Base-by-base conservation (phyloP, 2,888 invertebrate species). In the Phyllotreta striolata region DNA sequence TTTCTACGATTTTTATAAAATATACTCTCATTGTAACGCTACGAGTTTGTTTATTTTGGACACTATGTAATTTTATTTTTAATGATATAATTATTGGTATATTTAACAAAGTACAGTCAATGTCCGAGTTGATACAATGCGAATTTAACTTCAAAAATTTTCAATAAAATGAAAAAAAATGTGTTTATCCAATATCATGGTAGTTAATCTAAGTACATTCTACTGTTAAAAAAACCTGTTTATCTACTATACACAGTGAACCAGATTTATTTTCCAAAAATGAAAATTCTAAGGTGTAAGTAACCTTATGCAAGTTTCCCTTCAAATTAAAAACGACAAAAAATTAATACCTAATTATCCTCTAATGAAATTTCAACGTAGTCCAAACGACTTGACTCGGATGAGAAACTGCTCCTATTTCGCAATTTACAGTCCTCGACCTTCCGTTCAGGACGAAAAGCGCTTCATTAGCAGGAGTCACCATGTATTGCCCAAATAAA, bases 391-490 rank as follows among this genome's bases (percentile, higher is more conserved):
- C 82, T 66, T 87, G 84, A 67, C 86, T 84, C 13, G 89, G 89
- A 78, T 89, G 88, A 49, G 85, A 83, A 55, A 91, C 83, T 51
- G 88, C 88, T 51, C 88, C 88, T 70, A 90, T 90, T 80, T 90
- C 89, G 81, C 91, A 91, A 80, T 90, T 90, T 64, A 91, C 88
- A 49, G 88, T 88, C 76, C 88, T 83, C 66, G 88, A 87, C 73
- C 87, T 86, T 7, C 89, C 90, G 77, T 91, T 90, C 65, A 91
- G 83, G 46, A 91, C 88, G 78, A 89, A 88, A 37, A 90, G 82
- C 9, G 90, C 88, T 72, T 89, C 88, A 75, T 85, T 87, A 59
- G 89, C 88, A 0, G 90, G 89, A 40, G 89, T 88, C 66, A 90
- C 88, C 85, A 91, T 86, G 79, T 87, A 91, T 74, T 88, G 87